Conservation (phyloP, 2,888 invertebrate genomes). For the Pheosia tremula region DNA sequence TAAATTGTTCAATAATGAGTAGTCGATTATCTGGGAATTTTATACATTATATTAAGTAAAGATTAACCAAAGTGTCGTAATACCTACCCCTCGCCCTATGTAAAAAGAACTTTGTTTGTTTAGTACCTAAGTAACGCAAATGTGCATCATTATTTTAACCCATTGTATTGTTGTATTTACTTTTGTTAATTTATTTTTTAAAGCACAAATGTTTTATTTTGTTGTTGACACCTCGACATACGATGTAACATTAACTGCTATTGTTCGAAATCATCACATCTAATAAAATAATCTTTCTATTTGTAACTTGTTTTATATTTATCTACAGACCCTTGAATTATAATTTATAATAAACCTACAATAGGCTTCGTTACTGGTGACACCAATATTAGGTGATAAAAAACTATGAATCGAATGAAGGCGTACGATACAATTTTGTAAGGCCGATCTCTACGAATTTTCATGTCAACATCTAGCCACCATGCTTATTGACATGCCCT, state of each 20-base stretch:
- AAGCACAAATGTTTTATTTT: constrained; percentile 82
- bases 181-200: constrained; percentile 82
- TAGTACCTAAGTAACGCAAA: constrained; percentile 37
- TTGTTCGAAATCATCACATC: constrained; percentile 80
- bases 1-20: constrained; percentile 26
- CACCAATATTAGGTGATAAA: no score
- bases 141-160: constrained; percentile 60
- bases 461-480: no score
- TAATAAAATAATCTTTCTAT: constrained; percentile 82
- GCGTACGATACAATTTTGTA: no score
- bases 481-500: no score
- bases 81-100: constrained; percentile 74
- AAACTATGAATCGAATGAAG: no score
- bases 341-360: no score
- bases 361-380: no score
- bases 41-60: constrained; percentile 30
- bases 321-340: not conserved
- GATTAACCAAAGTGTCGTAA: constrained; percentile 47
- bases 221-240: constrained; percentile 79
- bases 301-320: constrained; percentile 49
- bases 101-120: constrained; percentile 61
- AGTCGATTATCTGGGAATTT: constrained; percentile 19
- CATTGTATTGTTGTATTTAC: constrained; percentile 76
- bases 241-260: constrained; percentile 78
- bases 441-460: no score